Conservation (phyloP, 2,888 invertebrate species). For the Thereva unica region DNA sequence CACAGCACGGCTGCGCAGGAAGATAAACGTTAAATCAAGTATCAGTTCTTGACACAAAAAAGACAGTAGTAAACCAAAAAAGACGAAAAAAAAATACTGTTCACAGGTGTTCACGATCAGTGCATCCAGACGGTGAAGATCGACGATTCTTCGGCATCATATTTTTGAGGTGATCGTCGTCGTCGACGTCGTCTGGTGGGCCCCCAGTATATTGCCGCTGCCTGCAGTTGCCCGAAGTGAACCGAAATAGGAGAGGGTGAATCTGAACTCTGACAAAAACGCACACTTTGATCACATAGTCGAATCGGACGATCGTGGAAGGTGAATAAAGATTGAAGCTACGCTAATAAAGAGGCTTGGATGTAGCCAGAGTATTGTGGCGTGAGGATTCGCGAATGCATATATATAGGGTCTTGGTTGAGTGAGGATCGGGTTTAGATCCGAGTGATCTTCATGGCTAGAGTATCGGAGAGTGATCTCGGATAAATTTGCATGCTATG, state of each 20-base stretch:
- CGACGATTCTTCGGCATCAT: slow-evolving; percentile 16
- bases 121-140: slow-evolving; percentile 31
- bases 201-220: background rate
- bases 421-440: no score
- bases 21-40: slow-evolving; percentile 30
- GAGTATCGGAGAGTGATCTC: no score
- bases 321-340: no score
- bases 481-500: no score
- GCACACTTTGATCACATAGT: no score
- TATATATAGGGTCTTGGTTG: no score
- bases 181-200: slow-evolving; percentile 4
- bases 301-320: no score
- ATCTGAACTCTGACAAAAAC: background rate
- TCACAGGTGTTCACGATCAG: slow-evolving; percentile 48
- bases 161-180: slow-evolving; percentile 10
- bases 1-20: background rate
- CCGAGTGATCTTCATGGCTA: no score
- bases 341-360: no score
- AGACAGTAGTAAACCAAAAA: slow-evolving; percentile 24
- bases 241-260: slow-evolving; percentile 1
- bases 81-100: slow-evolving; percentile 42
- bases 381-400: no score
- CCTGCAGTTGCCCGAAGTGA: background rate
- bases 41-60: slow-evolving; percentile 34
- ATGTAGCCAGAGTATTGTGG: no score